phyloP scores from a whole-genome alignment of 2,888 invertebrate genomes.

The Eupithecia subfuscata region DNA sequence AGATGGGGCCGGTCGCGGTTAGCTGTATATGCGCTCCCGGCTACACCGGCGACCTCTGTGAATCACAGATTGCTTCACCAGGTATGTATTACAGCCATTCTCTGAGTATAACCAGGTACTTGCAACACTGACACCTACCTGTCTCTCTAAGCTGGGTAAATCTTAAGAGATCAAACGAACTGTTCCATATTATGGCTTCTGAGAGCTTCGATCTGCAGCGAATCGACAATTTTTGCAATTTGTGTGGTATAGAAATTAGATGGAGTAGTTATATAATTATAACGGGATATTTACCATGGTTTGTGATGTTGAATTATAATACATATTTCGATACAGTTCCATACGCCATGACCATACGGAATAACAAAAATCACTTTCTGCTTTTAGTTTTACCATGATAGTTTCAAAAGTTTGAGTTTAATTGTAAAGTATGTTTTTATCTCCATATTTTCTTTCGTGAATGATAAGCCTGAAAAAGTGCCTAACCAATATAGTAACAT shows the following conservation, averaged over 20 bases:
- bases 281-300: neutral
- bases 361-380: no score
- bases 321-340: neutral
- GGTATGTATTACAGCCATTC: slow-evolving; percentile 50
- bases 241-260: neutral
- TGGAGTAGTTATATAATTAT: neutral
- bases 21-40: slow-evolving; percentile 88
- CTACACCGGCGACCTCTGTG: slow-evolving; percentile 88
- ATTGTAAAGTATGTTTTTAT: no score
- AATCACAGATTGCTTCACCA: slow-evolving; percentile 83
- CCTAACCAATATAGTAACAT: neutral
- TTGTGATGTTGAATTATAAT: neutral
- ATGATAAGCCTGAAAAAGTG: no score
- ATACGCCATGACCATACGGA: no score
- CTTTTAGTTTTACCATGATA: no score
- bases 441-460: no score
- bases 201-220: neutral
- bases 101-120: neutral
- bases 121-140: neutral
- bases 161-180: neutral
- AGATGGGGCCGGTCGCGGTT: slow-evolving; percentile 89
- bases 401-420: no score
- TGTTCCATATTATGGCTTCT: neutral
- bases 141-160: neutral
- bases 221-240: neutral